Percentiles rank a stretch among this genome's conserved stretches.
phyloP scores from a whole-genome alignment of 2,113 vertebrate genomes.

The Dromaius novaehollandiae region DNA sequence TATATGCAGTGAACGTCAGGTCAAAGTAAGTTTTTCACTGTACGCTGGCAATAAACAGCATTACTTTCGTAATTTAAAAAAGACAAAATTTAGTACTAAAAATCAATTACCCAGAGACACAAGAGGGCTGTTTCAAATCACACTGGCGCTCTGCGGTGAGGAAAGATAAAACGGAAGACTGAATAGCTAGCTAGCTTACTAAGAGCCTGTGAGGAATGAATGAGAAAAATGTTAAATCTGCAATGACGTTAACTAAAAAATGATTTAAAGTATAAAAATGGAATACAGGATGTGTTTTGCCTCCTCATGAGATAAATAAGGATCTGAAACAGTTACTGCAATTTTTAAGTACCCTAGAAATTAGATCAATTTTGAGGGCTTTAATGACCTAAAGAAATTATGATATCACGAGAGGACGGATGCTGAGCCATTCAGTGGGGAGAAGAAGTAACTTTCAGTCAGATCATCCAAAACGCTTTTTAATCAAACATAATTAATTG shows the following conservation, averaged over 20 bases:
- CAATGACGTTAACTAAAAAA: background rate
- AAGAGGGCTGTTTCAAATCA: background rate
- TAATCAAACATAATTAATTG: constrained; percentile 16
- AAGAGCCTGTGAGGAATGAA: background rate
- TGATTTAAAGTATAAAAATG: background rate
- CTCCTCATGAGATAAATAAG: background rate
- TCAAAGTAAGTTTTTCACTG: background rate
- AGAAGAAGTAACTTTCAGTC: background rate
- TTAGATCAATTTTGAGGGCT: background rate
- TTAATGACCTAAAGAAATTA: background rate
- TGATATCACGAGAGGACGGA: background rate
- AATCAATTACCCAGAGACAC: background rate
- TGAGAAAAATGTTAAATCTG: background rate
- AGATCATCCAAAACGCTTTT: constrained; percentile 6
- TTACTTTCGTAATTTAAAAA: background rate
- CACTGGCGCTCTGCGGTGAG: background rate
- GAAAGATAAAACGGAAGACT: background rate
- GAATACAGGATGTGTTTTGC: background rate
- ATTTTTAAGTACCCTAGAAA: background rate
- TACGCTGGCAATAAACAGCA: background rate
- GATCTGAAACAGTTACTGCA: background rate
- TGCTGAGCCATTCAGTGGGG: background rate
- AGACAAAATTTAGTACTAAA: background rate
- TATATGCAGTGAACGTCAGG: background rate
- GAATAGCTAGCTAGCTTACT: background rate